Base-by-base conservation (phyloP, 2,888 invertebrate genomes). In the Napeogenes inachia region DNA sequence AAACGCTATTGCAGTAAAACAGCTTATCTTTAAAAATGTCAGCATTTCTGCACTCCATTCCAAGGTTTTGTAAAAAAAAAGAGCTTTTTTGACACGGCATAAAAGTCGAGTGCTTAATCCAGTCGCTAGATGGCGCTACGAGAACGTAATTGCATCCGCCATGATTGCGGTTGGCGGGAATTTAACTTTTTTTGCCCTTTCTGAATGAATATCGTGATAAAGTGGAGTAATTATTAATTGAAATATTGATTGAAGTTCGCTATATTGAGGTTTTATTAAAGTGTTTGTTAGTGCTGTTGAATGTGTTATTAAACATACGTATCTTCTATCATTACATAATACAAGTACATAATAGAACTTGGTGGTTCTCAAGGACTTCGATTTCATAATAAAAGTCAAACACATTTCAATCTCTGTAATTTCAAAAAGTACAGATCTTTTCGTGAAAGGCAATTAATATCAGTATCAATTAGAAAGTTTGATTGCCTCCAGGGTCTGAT, bases 381-480 rank as follows among this genome's bases (percentile, higher is more conserved):
- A 8, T 35, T 4, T 2, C 35, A 10, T 42, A 3, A 42, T 10
- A 10, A 10, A 50, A 50, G 13, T 21, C 50, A 30, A 2, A 50
- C 50, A 50, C 50, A 50, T 50, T 50, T 50, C 50, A 10, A 30
- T 30, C 50, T 21, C 8, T 30, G 30, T 50, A 50, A 50, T 50
- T 50, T 50, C 8, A 30, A 50, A 50, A 50, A 30, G 30, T 50
- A 10, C 30, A 3, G 30, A 30, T 21, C 21, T 21, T 50, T 50
- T 30, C 12, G 30, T 30, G 60, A 62, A 60, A 62, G 57, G 61
- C 64, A 64, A 66, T 65, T 65, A 63, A 65, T 64, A 66, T 65
- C 57, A 62, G 57, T 66, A 64, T 64, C 58, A 66, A 64, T 66
- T 64, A 66, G 64, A 60, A 62, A 64, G 13, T 66, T 66, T 64